phyloP scores from a whole-genome alignment of 2,888 invertebrate genomes.

The Trissolcus brochymenae region DNA sequence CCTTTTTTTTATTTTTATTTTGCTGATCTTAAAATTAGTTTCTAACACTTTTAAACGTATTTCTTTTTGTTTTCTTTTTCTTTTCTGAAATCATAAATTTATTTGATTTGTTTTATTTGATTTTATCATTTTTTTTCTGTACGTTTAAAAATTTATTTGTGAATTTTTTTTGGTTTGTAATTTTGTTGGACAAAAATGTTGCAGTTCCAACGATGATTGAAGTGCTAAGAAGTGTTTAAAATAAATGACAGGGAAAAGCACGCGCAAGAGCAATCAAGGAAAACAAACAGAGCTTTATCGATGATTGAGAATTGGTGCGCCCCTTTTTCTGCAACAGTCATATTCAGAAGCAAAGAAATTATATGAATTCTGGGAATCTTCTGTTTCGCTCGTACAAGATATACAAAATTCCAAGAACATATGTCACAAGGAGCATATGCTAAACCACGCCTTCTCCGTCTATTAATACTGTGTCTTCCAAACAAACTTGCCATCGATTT shows the following conservation, averaged over 20 bases:
- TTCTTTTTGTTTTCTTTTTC: too few relatives aligned
- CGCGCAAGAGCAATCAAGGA: neutral
- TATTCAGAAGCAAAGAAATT: slow-evolving; percentile 31
- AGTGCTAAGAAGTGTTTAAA: too few relatives aligned
- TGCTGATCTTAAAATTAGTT: neutral
- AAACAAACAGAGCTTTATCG: neutral
- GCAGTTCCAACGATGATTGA: too few relatives aligned
- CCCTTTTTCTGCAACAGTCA: slow-evolving; percentile 6
- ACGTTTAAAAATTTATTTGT: too few relatives aligned
- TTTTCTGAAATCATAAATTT: too few relatives aligned
- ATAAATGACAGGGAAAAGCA: neutral
- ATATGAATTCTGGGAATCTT: slow-evolving; percentile 39
- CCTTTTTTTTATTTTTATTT: neutral
- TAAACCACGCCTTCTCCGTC: slow-evolving; percentile 51
- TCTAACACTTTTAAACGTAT: too few relatives aligned
- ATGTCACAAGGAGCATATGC: slow-evolving; percentile 49
- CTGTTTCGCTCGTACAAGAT: slow-evolving; percentile 41
- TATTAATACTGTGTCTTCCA: slow-evolving; percentile 54
- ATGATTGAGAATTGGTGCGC: slow-evolving; percentile 1
- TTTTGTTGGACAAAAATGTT: too few relatives aligned
- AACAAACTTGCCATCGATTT: slow-evolving; percentile 51
- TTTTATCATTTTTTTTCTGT: too few relatives aligned
- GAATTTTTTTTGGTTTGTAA: too few relatives aligned
- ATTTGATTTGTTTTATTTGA: too few relatives aligned
- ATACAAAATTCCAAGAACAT: slow-evolving; percentile 41